These are phyloP conservation scores for Coranthus polyacanthus DNA, from an alignment of 2,797 vertebrate species.

Conservation along the genomic window DNA sequence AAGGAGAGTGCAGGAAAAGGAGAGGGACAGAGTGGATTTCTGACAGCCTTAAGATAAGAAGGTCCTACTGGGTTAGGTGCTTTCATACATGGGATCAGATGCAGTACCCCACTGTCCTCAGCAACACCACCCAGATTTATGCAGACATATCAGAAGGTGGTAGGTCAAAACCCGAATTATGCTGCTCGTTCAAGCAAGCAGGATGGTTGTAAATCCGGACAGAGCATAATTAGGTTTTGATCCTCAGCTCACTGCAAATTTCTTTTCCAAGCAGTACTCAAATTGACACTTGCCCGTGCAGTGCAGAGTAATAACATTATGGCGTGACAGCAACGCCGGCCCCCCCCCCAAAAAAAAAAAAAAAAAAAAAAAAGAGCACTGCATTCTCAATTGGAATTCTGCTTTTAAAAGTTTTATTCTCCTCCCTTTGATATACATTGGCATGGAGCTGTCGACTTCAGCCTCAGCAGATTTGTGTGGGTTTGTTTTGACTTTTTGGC, in stretches of 20 bases:
- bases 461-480: neutral
- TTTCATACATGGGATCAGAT: neutral
- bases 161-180: conserved; percentile 26
- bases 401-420: conserved; percentile 12
- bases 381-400: neutral
- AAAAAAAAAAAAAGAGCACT: conserved; percentile 2
- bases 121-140: conserved; percentile 21
- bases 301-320: conserved; percentile 29
- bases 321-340: conserved; percentile 6
- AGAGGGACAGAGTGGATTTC: conserved; percentile 2
- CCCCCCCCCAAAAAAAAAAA: no score
- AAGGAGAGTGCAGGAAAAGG: conserved; percentile 4
- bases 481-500: conserved; percentile 12
- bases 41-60: conserved; percentile 41
- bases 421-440: neutral
- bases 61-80: conserved; percentile 8
- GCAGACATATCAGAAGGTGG: conserved; percentile 10
- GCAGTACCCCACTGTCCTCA: conserved; percentile 5
- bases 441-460: neutral
- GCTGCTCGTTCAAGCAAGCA: conserved; percentile 47
- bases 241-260: conserved; percentile 46
- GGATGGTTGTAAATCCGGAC: conserved; percentile 45
- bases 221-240: conserved; percentile 54
- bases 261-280: conserved; percentile 37
- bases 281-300: conserved; percentile 32